A percentile compares a stretch with the other conserved stretches of the same genome.
These are phyloP conservation scores for Chaunax sp. DNA, from an alignment of 2,797 vertebrate species.

Conservation along the genomic window DNA sequence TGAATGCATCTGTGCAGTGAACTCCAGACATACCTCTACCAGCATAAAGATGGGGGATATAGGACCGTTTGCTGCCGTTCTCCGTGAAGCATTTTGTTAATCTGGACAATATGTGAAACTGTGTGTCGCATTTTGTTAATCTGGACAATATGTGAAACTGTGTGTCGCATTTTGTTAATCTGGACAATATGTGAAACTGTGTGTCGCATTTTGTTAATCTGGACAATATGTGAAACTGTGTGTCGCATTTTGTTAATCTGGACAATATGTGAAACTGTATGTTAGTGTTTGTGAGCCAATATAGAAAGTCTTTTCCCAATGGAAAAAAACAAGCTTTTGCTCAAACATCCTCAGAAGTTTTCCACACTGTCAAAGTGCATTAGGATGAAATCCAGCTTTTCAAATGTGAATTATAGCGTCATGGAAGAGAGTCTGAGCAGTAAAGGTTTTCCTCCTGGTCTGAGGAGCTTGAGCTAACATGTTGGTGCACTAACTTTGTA, in stretches of 20 bases:
- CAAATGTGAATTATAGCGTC: slow-evolving; percentile 28
- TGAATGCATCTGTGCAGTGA: slow-evolving; percentile 37
- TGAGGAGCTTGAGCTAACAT: slow-evolving; percentile 9
- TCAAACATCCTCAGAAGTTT: slow-evolving; percentile 34
- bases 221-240: no score
- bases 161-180: no score
- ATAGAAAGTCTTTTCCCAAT: slow-evolving; percentile 3
- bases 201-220: no score
- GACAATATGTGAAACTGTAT: slow-evolving; percentile 20
- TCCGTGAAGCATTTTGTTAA: slow-evolving; percentile 11
- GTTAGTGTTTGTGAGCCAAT: not conserved
- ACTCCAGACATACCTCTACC: slow-evolving; percentile 26
- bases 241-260: no score
- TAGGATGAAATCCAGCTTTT: slow-evolving; percentile 34
- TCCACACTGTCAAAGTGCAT: slow-evolving; percentile 26
- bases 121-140: no score
- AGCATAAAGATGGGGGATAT: slow-evolving; percentile 11
- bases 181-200: no score
- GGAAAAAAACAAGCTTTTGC: slow-evolving; percentile 8
- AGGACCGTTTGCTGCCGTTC: slow-evolving; percentile 16
- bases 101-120: slow-evolving; percentile 9
- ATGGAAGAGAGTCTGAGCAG: slow-evolving; percentile 25
- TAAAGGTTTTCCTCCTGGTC: slow-evolving; percentile 23
- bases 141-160: no score
- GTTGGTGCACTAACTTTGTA: slow-evolving; percentile 8